phyloP scores from a whole-genome alignment of 2,113 vertebrate species.

The Apaloderma vittatum region DNA sequence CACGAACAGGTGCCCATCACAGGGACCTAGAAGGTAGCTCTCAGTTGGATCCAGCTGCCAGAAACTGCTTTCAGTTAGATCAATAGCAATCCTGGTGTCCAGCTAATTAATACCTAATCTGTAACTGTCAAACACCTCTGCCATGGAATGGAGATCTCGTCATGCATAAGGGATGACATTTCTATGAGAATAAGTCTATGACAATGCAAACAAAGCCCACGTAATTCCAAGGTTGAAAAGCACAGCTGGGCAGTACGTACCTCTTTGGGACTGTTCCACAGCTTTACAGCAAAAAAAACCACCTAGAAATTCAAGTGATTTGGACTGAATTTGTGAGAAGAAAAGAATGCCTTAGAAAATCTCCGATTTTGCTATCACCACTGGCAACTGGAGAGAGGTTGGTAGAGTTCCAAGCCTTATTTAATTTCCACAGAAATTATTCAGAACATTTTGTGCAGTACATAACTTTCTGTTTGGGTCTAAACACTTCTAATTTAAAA shows the following conservation, averaged over 20 bases:
- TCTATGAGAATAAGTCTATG: background rate
- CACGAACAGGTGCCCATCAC: background rate
- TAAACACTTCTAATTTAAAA: background rate
- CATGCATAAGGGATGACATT: background rate
- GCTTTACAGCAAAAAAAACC: background rate
- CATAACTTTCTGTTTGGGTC: background rate
- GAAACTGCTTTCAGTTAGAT: background rate
- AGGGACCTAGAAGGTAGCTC: background rate
- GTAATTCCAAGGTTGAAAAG: background rate
- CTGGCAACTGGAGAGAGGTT: background rate
- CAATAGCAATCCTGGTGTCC: background rate
- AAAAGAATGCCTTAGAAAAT: background rate
- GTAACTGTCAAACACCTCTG: background rate
- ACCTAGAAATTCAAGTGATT: background rate
- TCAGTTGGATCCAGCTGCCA: background rate
- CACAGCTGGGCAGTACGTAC: background rate
- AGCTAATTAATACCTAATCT: background rate
- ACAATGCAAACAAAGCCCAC: background rate
- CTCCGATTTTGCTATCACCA: background rate
- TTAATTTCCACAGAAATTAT: background rate
- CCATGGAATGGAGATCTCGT: background rate
- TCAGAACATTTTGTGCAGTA: background rate
- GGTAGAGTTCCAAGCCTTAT: background rate
- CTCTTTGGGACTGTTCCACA: background rate
- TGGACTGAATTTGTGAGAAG: background rate